phyloP scores from a whole-genome alignment of 2,888 invertebrate species.

The Lepidocyrtoides sp. region DNA sequence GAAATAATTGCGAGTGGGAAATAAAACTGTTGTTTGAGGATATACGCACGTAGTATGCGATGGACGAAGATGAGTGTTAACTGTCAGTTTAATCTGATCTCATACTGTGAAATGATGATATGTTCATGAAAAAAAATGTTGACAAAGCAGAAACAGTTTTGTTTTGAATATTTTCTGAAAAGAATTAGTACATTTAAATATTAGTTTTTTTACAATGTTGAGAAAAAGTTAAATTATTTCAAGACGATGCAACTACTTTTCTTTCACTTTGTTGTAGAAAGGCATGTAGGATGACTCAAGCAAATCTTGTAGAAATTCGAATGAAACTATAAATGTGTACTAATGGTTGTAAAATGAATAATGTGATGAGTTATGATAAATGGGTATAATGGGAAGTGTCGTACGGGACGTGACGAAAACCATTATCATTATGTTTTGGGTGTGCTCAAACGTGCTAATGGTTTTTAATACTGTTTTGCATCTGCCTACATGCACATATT shows the following conservation, averaged over 20 bases:
- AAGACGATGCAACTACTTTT: background rate
- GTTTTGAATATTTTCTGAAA: conserved; percentile 6
- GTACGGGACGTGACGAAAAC: conserved; percentile 32
- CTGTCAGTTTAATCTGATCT: conserved; percentile 18
- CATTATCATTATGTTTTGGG: conserved; percentile 48
- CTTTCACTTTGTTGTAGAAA: background rate
- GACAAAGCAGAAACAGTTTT: conserved; percentile 7
- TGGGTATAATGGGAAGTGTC: conserved; percentile 27
- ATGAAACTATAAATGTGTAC: background rate
- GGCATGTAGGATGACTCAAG: background rate
- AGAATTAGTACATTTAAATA: background rate
- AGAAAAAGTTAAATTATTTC: background rate
- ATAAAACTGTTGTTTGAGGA: background rate
- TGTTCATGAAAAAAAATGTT: conserved; percentile 18
- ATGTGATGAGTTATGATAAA: conserved; percentile 37
- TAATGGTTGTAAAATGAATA: conserved; percentile 16
- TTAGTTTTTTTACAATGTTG: background rate
- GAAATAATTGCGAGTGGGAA: conserved; percentile 14
- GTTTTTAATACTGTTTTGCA: background rate
- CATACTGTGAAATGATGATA: conserved; percentile 61
- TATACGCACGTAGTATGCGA: background rate
- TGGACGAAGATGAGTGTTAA: background rate
- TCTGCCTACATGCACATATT: conserved; percentile 5
- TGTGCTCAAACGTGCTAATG: conserved; percentile 45
- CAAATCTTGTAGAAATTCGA: background rate